A percentile compares a stretch with the other conserved stretches of the same genome.
Evolutionary conservation across 2,797 vertebrate genomes (phyloP).

Genomic region (Coregonus suidteri): DNA sequence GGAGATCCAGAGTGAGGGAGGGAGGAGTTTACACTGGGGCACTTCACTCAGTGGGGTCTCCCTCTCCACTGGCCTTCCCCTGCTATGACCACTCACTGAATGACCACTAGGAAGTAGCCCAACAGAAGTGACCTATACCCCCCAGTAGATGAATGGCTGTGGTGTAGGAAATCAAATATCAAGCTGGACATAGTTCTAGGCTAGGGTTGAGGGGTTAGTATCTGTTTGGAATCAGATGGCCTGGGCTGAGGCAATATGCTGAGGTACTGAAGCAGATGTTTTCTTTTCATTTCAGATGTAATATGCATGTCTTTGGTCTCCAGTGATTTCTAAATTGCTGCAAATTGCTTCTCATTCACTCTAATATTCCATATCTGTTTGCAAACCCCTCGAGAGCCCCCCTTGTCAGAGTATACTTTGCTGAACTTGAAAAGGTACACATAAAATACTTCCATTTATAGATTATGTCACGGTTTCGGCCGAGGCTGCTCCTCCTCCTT

Average conservation of each 20-base stretch:
- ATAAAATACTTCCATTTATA: not conserved
- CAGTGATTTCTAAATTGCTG: not conserved
- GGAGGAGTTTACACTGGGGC: not conserved
- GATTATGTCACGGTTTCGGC: no score
- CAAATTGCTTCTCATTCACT: not conserved
- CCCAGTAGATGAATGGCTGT: not conserved
- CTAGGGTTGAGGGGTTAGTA: not conserved
- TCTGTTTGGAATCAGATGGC: not conserved
- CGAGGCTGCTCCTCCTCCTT: no score
- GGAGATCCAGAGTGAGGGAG: not conserved
- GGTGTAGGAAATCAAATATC: not conserved
- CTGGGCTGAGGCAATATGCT: not conserved
- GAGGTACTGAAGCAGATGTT: not conserved
- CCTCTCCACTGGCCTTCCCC: not conserved
- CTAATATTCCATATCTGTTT: not conserved
- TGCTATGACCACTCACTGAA: not conserved
- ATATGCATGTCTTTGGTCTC: not conserved
- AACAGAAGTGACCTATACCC: not conserved
- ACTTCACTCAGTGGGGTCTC: not conserved
- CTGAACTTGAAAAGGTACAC: not conserved
- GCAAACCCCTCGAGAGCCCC: not conserved
- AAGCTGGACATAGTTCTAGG: not conserved
- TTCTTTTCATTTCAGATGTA: not conserved
- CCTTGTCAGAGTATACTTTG: not conserved
- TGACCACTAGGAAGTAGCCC: not conserved